A percentile compares a stretch with the other conserved stretches of the same genome.
Conservation (phyloP, 1,140 invertebrate genomes). For the Drosophila neocordata region DNA sequence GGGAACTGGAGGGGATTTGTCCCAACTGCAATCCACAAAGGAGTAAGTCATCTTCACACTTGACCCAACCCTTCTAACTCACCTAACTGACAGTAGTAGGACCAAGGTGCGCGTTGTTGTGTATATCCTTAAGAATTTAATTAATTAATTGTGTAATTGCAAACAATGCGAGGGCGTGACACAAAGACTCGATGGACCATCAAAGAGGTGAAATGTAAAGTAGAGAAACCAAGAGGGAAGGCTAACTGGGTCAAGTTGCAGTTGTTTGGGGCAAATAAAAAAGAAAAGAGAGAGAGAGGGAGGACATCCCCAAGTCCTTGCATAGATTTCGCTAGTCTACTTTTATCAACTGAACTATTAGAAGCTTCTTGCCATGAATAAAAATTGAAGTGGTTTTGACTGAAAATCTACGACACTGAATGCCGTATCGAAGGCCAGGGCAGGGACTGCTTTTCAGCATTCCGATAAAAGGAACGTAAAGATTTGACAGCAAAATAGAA, state of each 20-base stretch:
- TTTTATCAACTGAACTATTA: no score
- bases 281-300: neutral
- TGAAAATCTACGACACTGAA: no score
- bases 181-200: constrained; percentile 35
- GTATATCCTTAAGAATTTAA: constrained; percentile 63
- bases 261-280: neutral
- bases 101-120: neutral
- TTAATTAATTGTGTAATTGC: constrained; percentile 72
- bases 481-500: no score
- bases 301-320: no score
- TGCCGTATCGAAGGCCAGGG: no score
- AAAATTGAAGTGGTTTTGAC: no score
- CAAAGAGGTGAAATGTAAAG: constrained; percentile 29
- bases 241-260: constrained; percentile 51
- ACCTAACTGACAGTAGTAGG: neutral
- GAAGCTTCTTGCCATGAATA: no score
- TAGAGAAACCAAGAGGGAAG: constrained; percentile 22
- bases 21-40: constrained; percentile 39
- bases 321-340: no score
- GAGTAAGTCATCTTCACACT: constrained; percentile 60
- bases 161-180: constrained; percentile 38
- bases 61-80: constrained; percentile 36
- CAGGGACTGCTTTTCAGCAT: no score
- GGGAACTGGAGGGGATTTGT: neutral
- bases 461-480: no score